phyloP scores from a whole-genome alignment of 2,113 vertebrate species.

The Perca schrenkii region DNA sequence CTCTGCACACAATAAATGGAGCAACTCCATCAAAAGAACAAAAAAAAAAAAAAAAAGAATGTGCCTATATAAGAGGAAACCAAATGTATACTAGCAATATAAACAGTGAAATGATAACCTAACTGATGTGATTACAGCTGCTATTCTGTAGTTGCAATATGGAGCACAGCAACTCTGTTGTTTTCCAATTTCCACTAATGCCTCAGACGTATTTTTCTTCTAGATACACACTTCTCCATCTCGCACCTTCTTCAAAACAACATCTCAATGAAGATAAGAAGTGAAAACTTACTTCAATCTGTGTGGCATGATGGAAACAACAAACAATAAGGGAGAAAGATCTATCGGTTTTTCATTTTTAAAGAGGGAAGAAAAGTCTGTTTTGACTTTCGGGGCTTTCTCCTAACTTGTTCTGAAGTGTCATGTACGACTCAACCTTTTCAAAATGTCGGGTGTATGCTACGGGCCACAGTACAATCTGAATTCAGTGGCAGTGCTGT shows the following conservation, averaged over 20 bases:
- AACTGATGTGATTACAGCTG: background rate
- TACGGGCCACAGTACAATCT: conserved; percentile 55
- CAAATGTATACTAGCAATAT: background rate
- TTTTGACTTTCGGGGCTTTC: conserved; percentile 55
- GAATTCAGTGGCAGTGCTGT: conserved; percentile 14
- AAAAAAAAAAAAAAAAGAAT: background rate
- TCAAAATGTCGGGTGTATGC: conserved; percentile 68
- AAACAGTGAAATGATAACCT: conserved; percentile 35
- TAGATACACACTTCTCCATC: conserved; percentile 36
- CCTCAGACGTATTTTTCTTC: conserved; percentile 30
- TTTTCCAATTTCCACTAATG: conserved; percentile 44
- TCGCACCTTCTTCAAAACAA: conserved; percentile 22
- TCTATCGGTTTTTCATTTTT: conserved; percentile 26
- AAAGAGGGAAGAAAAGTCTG: conserved; percentile 30
- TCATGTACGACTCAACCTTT: conserved; percentile 66
- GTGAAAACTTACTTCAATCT: conserved; percentile 37
- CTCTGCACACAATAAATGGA: conserved; percentile 27
- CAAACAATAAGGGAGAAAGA: conserved; percentile 11
- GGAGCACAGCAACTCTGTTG: conserved; percentile 21
- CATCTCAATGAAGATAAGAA: conserved; percentile 21
- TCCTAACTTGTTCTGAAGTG: conserved; percentile 50
- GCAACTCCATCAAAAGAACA: conserved; percentile 13
- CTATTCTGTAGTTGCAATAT: conserved; percentile 6
- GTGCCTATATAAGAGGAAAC: conserved; percentile 3
- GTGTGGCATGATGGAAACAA: conserved; percentile 24